These are phyloP conservation scores for Taurulus bubalis DNA, from an alignment of 2,113 vertebrate genomes.

Conservation along the genomic window DNA sequence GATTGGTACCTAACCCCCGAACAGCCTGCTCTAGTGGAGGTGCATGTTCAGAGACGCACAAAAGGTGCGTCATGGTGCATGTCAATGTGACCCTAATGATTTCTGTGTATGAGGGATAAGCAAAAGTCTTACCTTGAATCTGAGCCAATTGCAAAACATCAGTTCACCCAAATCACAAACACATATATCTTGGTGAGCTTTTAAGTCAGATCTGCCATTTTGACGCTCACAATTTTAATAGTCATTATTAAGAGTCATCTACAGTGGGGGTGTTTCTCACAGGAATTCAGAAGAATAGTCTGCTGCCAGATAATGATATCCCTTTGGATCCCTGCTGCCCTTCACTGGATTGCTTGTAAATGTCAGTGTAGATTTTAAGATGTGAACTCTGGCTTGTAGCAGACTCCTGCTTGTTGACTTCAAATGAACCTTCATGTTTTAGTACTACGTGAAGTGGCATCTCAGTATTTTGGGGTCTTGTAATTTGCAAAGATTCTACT, in stretches of 20 bases:
- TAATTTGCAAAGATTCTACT: neutral
- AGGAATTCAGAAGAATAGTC: neutral
- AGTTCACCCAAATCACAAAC: neutral
- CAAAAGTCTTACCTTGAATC: neutral
- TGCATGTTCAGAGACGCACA: neutral
- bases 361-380: neutral
- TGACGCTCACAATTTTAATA: neutral
- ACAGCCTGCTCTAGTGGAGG: neutral
- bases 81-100: neutral
- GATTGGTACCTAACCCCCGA: neutral
- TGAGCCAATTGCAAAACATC: neutral
- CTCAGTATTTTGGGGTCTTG: neutral
- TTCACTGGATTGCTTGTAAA: neutral
- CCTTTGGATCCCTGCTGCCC: neutral
- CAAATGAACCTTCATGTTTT: neutral
- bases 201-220: neutral
- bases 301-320: neutral
- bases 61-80: neutral
- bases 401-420: neutral
- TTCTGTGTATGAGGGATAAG: neutral
- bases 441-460: neutral
- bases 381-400: neutral
- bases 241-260: neutral
- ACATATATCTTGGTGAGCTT: neutral
- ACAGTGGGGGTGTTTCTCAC: too few relatives aligned